phyloP scores from a whole-genome alignment of 1,140 invertebrate species.

The Aphaenogaster rudis region DNA sequence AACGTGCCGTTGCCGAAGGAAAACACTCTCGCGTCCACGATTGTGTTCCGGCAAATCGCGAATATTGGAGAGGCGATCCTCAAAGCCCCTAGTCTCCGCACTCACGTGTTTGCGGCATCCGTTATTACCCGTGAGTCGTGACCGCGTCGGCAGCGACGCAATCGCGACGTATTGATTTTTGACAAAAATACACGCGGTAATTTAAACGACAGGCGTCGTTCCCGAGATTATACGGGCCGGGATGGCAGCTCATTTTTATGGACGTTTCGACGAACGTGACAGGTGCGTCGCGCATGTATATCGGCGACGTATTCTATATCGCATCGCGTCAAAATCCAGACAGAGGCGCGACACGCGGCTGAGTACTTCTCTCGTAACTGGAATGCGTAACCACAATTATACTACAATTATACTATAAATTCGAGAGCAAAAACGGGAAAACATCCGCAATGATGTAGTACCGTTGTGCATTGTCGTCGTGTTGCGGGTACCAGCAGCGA shows the following conservation, averaged over 20 bases:
- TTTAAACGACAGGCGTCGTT: conserved; percentile 59
- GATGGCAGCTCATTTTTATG: conserved; percentile 62
- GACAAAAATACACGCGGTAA: conserved; percentile 62
- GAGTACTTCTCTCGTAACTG: conserved; percentile 21
- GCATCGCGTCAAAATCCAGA: conserved; percentile 51
- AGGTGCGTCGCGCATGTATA: conserved; percentile 47
- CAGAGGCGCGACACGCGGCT: conserved; percentile 39
- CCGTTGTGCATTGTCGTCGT: conserved; percentile 11
- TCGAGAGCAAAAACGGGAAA: conserved; percentile 32
- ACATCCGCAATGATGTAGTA: conserved; percentile 33
- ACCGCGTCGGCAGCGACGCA: background rate
- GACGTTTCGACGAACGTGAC: conserved; percentile 60
- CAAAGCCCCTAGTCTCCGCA: background rate
- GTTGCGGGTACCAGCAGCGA: background rate
- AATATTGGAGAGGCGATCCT: conserved; percentile 23
- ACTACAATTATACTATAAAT: conserved; percentile 52
- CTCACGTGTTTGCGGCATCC: conserved; percentile 1
- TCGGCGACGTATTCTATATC: conserved; percentile 6
- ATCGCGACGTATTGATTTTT: conserved; percentile 62
- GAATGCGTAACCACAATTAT: conserved; percentile 13
- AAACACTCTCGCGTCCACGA: conserved; percentile 27
- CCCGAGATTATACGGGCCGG: conserved; percentile 49
- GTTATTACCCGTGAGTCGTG: conserved; percentile 39
- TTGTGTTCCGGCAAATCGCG: conserved; percentile 11
- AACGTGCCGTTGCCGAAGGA: conserved; percentile 24